Evolutionary conservation across 2,797 vertebrate genomes (phyloP).

Genomic region (Crypturellus tataupa): DNA sequence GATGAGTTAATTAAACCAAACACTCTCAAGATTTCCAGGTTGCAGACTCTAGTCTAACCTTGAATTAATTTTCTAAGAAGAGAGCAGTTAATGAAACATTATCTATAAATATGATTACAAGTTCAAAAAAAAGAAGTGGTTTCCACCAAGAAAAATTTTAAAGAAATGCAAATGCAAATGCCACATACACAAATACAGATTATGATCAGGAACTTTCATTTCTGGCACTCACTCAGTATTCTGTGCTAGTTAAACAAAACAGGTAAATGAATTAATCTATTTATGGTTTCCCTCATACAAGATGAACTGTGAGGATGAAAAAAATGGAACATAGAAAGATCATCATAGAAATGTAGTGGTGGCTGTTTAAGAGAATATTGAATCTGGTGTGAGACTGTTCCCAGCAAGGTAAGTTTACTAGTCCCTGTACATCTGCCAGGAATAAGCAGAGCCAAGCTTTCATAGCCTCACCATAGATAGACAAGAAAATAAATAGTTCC

Average conservation of each 20-base stretch:
- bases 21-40: conserved; percentile 1
- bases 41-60: background rate
- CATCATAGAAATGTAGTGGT: background rate
- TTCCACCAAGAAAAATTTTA: background rate
- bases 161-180: background rate
- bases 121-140: background rate
- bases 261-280: background rate
- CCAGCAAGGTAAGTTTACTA: background rate
- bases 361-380: background rate
- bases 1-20: conserved; percentile 28
- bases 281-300: background rate
- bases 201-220: background rate
- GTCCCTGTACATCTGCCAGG: background rate
- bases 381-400: background rate
- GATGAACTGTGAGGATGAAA: background rate
- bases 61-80: conserved; percentile 16
- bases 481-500: background rate
- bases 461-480: fast-evolving
- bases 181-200: background rate
- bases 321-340: background rate
- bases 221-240: conserved; percentile 2
- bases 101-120: background rate
- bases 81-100: background rate
- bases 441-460: background rate
- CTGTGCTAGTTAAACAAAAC: conserved; percentile 27